These are phyloP conservation scores for Fragum sueziense DNA, from an alignment of 2,888 invertebrate species.

Conservation along the genomic window DNA sequence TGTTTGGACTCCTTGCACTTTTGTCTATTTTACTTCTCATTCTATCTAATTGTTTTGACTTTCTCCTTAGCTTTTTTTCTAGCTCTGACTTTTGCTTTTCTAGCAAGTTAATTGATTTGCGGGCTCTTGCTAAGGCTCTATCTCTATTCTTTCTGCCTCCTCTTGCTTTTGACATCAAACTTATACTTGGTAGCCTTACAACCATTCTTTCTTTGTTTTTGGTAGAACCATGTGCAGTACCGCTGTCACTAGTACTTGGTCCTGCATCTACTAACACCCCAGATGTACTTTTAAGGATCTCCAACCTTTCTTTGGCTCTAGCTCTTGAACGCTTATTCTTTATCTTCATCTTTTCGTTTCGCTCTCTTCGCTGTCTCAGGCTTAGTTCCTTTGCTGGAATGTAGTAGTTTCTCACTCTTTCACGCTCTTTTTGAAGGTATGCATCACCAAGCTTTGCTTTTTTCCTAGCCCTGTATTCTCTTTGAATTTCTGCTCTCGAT, in stretches of 20 bases:
- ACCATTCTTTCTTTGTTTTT: background rate
- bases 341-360: slow-evolving; percentile 13
- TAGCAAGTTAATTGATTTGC: background rate
- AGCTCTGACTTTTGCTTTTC: background rate
- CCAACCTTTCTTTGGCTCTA: too few relatives aligned
- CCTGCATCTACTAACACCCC: background rate
- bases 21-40: background rate
- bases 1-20: background rate
- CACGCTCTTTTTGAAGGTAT: slow-evolving; percentile 1
- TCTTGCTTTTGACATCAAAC: background rate
- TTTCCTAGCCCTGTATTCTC: slow-evolving; percentile 7
- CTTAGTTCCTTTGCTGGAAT: background rate
- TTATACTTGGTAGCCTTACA: slow-evolving; percentile 4
- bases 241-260: background rate
- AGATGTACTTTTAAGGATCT: too few relatives aligned
- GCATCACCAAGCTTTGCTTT: slow-evolving; percentile 7
- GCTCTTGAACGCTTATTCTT: background rate
- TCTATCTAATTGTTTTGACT: slow-evolving; percentile 7
- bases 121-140: slow-evolving; percentile 3
- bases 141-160: background rate
- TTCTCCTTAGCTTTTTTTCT: background rate
- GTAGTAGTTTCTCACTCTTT: slow-evolving; percentile 7
- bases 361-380: background rate
- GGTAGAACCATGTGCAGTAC: too few relatives aligned
- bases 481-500: slow-evolving; percentile 23